These are phyloP conservation scores for Tethea ocularis DNA, from an alignment of 2,888 invertebrate genomes.

Conservation along the genomic window DNA sequence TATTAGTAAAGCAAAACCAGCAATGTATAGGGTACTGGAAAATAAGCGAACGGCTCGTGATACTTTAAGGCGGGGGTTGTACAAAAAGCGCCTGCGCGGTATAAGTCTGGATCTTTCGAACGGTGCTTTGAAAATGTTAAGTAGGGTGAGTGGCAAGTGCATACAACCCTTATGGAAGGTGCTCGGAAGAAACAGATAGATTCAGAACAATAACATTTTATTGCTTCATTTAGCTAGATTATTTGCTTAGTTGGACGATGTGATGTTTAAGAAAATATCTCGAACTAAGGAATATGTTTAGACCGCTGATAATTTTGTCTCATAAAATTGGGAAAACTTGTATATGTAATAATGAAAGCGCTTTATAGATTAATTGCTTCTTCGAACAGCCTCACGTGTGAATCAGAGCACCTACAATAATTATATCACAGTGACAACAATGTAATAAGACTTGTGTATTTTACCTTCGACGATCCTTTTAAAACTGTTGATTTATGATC, in stretches of 20 bases:
- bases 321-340: neutral
- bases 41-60: constrained; percentile 13
- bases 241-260: neutral
- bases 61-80: constrained; percentile 8
- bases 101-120: constrained; percentile 32
- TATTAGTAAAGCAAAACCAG: constrained; percentile 15
- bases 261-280: neutral
- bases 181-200: neutral
- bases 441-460: constrained; percentile 45
- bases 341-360: neutral
- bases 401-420: constrained; percentile 43
- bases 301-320: no score
- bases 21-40: constrained; percentile 20
- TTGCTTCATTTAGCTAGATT: neutral
- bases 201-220: neutral
- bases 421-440: constrained; percentile 49
- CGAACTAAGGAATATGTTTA: no score
- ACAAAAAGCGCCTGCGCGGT: constrained; percentile 28
- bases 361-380: constrained; percentile 12
- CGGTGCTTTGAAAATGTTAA: constrained; percentile 12
- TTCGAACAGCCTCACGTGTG: constrained; percentile 34
- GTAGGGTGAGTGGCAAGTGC: neutral
- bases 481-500: constrained; percentile 47
- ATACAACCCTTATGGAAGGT: neutral
- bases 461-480: constrained; percentile 52